Percentiles rank a stretch among this genome's conserved stretches.
Evolutionary conservation across 1,140 invertebrate genomes (phyloP).

Genomic region (Planococcus citri): DNA sequence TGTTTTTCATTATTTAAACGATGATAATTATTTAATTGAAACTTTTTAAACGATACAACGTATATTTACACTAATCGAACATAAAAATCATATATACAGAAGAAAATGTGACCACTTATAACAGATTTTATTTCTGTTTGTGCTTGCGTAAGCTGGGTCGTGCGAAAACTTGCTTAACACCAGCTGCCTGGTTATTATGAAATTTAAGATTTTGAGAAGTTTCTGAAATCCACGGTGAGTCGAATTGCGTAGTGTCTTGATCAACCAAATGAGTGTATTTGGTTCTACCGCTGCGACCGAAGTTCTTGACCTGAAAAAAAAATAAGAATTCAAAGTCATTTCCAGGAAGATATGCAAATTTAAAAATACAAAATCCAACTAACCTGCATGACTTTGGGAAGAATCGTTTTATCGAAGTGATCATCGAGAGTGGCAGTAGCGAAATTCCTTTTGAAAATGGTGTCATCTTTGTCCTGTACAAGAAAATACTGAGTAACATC

Average conservation of each 20-base stretch:
- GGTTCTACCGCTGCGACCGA: conserved; percentile 92
- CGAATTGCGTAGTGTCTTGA: conserved; percentile 97
- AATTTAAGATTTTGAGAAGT: conserved; percentile 83
- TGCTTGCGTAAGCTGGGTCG: conserved; percentile 58
- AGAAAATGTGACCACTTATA: no score
- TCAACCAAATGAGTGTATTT: conserved; percentile 99
- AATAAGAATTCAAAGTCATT: conserved; percentile 19
- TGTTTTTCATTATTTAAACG: no score
- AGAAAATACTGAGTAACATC: conserved; percentile 23
- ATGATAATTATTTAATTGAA: no score
- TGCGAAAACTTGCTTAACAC: conserved; percentile 90
- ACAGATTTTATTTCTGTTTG: conserved; percentile 22
- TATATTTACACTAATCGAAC: no score
- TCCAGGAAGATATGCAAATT: not conserved
- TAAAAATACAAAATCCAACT: not conserved
- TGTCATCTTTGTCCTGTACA: conserved; percentile 72
- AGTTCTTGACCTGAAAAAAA: conserved; percentile 79
- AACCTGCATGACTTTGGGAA: conserved; percentile 98
- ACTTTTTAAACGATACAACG: no score
- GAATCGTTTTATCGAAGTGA: conserved; percentile 96
- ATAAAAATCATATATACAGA: no score
- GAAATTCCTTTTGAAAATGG: conserved; percentile 88
- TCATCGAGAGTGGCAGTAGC: conserved; percentile 95
- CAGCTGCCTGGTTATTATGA: conserved; percentile 77
- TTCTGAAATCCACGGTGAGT: conserved; percentile 91